Conservation (phyloP, 2,113 vertebrate species). For the Oncorhynchus kisutch region DNA sequence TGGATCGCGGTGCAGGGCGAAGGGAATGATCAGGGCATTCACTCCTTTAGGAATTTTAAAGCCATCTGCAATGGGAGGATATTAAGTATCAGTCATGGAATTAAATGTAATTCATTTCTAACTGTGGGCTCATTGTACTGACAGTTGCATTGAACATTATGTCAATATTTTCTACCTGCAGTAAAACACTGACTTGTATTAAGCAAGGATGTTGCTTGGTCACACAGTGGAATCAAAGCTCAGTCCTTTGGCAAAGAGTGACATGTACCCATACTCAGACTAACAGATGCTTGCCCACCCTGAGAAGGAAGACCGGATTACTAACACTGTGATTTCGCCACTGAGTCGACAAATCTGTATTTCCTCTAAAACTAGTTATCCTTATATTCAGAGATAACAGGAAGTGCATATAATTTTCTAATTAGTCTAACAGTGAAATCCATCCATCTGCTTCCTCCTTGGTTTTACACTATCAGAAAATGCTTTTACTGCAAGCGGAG, state of each 20-base stretch:
- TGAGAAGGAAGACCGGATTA: slow-evolving; percentile 5
- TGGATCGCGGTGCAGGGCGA: slow-evolving; percentile 78
- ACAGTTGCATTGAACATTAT: neutral
- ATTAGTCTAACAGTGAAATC: neutral
- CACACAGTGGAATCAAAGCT: neutral
- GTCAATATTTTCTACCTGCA: neutral
- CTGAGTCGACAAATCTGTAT: neutral
- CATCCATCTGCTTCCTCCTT: neutral
- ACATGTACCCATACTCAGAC: slow-evolving; percentile 19
- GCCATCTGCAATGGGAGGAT: slow-evolving; percentile 63
- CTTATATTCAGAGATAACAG: neutral
- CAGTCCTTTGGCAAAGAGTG: neutral
- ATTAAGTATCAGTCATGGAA: neutral
- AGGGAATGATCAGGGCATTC: slow-evolving; percentile 69
- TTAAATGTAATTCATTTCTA: neutral
- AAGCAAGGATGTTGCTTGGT: neutral
- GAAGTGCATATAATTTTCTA: neutral
- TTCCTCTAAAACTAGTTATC: neutral
- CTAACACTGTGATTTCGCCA: slow-evolving; percentile 13
- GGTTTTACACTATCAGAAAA: neutral
- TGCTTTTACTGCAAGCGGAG: neutral
- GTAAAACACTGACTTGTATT: neutral
- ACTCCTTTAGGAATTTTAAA: slow-evolving; percentile 70
- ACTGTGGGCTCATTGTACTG: neutral
- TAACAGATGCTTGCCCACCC: neutral